These are phyloP conservation scores for Isaurus tuberculatus DNA, from an alignment of 92 coral and sea anemone species.

Conservation along the genomic window DNA sequence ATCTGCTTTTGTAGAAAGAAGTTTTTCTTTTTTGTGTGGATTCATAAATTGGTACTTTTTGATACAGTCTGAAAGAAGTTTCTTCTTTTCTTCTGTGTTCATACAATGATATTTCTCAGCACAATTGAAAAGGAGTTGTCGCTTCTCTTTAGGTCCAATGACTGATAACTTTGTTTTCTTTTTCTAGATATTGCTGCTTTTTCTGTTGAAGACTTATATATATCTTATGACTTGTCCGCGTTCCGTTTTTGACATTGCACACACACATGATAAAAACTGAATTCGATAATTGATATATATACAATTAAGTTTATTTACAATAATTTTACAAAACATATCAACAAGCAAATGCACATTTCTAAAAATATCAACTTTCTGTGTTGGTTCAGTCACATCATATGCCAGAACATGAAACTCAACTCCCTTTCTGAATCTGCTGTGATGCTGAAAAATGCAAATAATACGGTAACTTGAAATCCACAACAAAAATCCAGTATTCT, in stretches of 20 bases:
- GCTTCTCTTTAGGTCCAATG: neutral
- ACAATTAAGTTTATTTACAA: neutral
- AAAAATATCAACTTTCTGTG: constrained; percentile 23
- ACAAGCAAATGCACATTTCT: constrained; percentile 28
- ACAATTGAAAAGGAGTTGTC: neutral
- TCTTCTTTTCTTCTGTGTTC: neutral
- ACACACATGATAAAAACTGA: constrained; percentile 35
- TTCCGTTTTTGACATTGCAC: constrained; percentile 63
- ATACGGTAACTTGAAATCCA: constrained; percentile 2
- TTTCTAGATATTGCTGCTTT: neutral
- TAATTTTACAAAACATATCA: constrained; percentile 42
- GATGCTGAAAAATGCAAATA: neutral
- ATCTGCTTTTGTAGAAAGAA: too few relatives aligned
- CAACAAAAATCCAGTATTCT: neutral
- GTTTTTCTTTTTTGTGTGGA: neutral
- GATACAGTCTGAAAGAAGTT: neutral
- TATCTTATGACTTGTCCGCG: constrained; percentile 59
- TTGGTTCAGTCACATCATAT: neutral
- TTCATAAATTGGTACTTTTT: neutral
- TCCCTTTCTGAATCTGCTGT: neutral
- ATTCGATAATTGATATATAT: neutral
- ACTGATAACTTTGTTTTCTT: neutral
- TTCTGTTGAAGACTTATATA: constrained; percentile 52
- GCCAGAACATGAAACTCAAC: constrained; percentile 18
- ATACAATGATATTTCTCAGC: constrained; percentile 12